A percentile compares a stretch with the other conserved stretches of the same genome.
Evolutionary conservation across 2,797 vertebrate genomes (phyloP).

Genomic region (Botia kubotai): DNA sequence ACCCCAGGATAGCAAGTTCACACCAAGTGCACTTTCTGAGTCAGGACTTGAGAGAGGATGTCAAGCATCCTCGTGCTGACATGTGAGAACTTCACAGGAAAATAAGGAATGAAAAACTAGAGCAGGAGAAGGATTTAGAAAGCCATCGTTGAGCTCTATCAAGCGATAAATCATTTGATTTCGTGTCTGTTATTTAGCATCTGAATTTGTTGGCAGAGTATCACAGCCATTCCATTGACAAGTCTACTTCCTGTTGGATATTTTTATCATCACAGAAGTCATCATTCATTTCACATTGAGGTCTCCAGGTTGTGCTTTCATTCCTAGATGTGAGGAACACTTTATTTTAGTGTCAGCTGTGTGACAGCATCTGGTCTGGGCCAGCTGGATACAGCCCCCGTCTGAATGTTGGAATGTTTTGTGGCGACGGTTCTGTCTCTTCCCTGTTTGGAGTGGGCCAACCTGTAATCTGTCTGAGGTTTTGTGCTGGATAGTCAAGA

Average conservation of each 20-base stretch:
- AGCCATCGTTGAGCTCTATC: not conserved
- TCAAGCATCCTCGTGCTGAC: not conserved
- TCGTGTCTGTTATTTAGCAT: not conserved
- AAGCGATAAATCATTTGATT: not conserved
- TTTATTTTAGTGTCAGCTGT: constrained; percentile 7
- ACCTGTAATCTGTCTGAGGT: constrained; percentile 69
- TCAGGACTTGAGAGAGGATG: not conserved
- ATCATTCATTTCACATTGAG: not conserved
- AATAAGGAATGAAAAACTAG: not conserved
- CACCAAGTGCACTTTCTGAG: not conserved
- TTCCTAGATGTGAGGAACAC: constrained; percentile 2
- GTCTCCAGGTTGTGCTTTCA: not conserved
- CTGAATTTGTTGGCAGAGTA: not conserved
- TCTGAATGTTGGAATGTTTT: constrained; percentile 51
- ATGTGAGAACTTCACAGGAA: not conserved
- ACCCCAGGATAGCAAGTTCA: not conserved
- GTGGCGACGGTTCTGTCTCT: constrained; percentile 65
- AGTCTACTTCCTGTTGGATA: not conserved
- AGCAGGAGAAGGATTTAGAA: not conserved
- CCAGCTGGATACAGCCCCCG: constrained; percentile 38
- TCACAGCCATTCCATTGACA: constrained; percentile 1
- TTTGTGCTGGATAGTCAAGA: constrained; percentile 60
- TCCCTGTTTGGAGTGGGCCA: constrained; percentile 53
- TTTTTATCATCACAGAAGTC: not conserved
- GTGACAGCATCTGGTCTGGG: constrained; percentile 52